phyloP scores from a whole-genome alignment of 1,140 invertebrate species.

The Physella acuta region DNA sequence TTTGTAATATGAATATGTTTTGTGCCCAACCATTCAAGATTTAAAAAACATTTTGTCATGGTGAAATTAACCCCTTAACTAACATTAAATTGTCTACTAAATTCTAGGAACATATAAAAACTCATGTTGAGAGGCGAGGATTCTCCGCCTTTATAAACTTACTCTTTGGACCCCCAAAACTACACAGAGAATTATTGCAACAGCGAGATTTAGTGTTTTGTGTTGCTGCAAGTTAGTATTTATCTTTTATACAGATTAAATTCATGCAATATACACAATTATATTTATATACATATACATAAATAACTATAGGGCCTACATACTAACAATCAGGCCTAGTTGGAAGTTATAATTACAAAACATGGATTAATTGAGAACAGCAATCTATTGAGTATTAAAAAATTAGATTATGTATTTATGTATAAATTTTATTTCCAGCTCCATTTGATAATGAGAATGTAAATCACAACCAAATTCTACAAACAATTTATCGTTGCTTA shows the following conservation, averaged over 20 bases:
- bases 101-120: conserved; percentile 43
- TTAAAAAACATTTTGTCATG: not conserved
- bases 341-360: no score
- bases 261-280: no score
- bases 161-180: conserved; percentile 58
- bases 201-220: conserved; percentile 62
- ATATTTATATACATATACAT: no score
- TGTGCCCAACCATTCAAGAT: no score
- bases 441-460: conserved; percentile 60
- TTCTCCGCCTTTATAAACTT: conserved; percentile 48
- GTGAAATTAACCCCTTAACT: not conserved
- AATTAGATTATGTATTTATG: no score
- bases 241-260: no score
- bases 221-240: conserved; percentile 60
- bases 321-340: no score
- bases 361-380: no score
- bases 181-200: conserved; percentile 53
- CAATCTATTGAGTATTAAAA: no score
- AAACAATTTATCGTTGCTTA: conserved; percentile 64
- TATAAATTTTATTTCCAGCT: conserved; percentile 49
- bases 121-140: conserved; percentile 40
- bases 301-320: no score
- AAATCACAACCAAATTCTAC: conserved; percentile 61
- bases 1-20: no score
- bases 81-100: not conserved